Evolutionary conservation across 2,888 invertebrate species (phyloP), one percentile per base, ranked within the genome.

Genomic region (Oligia latruncula): DNA sequence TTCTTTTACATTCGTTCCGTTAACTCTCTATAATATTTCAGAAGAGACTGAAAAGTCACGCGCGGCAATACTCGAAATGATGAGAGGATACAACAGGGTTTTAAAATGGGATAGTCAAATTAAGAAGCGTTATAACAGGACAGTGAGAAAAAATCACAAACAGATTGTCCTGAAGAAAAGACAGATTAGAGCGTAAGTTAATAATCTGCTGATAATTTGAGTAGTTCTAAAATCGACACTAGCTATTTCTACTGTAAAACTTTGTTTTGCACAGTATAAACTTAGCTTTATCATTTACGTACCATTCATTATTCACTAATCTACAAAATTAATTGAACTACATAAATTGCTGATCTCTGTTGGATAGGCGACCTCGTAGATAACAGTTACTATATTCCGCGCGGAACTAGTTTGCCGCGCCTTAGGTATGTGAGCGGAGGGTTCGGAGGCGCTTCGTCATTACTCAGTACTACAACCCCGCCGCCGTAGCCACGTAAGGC

Each of bases 61-160:
- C 9, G 0, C 3, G 1, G 1, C 9, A 1, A 20, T 9, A 4
- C 20, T 20, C 8, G 0, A 0, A 9, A 20, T 64, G 1, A 1
- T 64, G 35, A 9, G 4, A 35, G 9, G 20, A 20, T 35, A 64
- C 1, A 9, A 9, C 9, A 20, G 0, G 1, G 1, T 35, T 64
- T 1, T 35, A 35, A 4, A 29, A 6, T 29, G 1, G 9, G 4
- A 35, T 1, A 9, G 1, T 20, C 35, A 1, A 9, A 1, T 35
- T 20, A 20, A 20, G 0, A 9, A 1, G 20, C 9, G 0, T 20
- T 20, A 65, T 35, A 9, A 0, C 35, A 20, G 0, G 0, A 11
- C 0, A 65, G 0, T 40, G 0, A 1, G 9, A 11, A 20, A 40
- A 4, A 20, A 9, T 20, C 0, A 0, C 20, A 20, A 4, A 35